These are phyloP conservation scores for Rotaria socialis DNA, from an alignment of 2,888 invertebrate genomes.

Conservation along the genomic window DNA sequence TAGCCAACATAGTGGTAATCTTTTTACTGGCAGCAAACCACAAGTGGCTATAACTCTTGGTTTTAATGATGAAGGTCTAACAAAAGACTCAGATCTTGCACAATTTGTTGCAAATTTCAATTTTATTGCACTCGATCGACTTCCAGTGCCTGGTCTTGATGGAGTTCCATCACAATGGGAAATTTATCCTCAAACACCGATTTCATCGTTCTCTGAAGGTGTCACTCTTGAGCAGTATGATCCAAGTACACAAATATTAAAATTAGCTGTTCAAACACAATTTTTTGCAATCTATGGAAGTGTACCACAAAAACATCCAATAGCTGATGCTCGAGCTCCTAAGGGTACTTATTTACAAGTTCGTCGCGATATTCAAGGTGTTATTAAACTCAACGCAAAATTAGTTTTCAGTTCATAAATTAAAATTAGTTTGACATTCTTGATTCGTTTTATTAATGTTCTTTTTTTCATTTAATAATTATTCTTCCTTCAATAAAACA, in stretches of 20 bases:
- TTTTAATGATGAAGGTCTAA: not conserved
- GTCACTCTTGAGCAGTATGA: not conserved
- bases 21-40: not conserved
- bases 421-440: too few relatives aligned
- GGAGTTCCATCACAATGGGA: not conserved
- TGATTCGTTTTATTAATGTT: too few relatives aligned
- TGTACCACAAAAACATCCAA: not conserved
- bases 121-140: not conserved
- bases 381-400: not conserved
- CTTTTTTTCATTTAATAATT: too few relatives aligned
- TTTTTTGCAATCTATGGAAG: not conserved
- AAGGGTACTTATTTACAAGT: constrained; percentile 27
- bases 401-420: not conserved
- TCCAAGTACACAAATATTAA: not conserved
- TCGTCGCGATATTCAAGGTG: not conserved
- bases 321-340: not conserved
- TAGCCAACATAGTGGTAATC: not conserved
- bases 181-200: constrained; percentile 20
- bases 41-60: not conserved
- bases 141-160: not conserved
- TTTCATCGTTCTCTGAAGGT: constrained; percentile 19
- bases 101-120: not conserved
- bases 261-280: not conserved
- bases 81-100: not conserved
- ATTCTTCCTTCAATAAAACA: too few relatives aligned